These are phyloP conservation scores for Eurystomus glaucurus DNA, from an alignment of 2,797 vertebrate genomes.

Conservation along the genomic window DNA sequence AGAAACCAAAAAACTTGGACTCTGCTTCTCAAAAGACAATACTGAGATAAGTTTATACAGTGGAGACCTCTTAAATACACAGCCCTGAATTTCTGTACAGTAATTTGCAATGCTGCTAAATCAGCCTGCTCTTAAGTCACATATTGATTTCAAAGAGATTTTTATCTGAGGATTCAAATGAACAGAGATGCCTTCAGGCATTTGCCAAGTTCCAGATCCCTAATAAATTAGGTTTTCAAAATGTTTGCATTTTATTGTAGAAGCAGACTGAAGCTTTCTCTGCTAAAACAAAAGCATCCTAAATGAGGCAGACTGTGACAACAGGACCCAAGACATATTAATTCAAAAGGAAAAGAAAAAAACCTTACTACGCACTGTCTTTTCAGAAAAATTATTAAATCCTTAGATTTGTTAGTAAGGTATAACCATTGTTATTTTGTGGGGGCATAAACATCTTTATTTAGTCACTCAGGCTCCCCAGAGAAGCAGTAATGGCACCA, in stretches of 20 bases:
- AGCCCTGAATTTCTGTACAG: constrained; percentile 56
- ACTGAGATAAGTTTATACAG: constrained; percentile 69
- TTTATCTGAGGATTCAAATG: constrained; percentile 55
- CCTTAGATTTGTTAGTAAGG: constrained; percentile 42
- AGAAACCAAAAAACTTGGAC: constrained; percentile 29
- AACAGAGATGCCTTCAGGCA: constrained; percentile 24
- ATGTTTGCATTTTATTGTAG: background rate
- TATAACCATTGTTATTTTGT: background rate
- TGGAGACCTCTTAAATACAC: constrained; percentile 69
- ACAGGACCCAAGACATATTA: background rate
- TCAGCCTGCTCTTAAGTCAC: constrained; percentile 38
- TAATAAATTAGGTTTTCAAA: constrained; percentile 32
- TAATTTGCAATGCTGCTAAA: constrained; percentile 32
- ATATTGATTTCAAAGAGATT: constrained; percentile 53
- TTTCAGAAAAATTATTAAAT: constrained; percentile 17
- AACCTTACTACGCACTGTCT: background rate
- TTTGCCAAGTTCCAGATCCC: constrained; percentile 49
- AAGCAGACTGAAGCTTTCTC: constrained; percentile 3
- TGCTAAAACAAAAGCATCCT: constrained; percentile 38
- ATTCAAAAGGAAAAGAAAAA: background rate
- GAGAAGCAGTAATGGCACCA: no score
- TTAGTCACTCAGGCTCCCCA: background rate
- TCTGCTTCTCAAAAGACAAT: constrained; percentile 58
- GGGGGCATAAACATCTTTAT: background rate
- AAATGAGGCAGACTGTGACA: constrained; percentile 22